These are phyloP conservation scores for Chaetura pelagica DNA, from an alignment of 2,113 vertebrate species.

Conservation along the genomic window DNA sequence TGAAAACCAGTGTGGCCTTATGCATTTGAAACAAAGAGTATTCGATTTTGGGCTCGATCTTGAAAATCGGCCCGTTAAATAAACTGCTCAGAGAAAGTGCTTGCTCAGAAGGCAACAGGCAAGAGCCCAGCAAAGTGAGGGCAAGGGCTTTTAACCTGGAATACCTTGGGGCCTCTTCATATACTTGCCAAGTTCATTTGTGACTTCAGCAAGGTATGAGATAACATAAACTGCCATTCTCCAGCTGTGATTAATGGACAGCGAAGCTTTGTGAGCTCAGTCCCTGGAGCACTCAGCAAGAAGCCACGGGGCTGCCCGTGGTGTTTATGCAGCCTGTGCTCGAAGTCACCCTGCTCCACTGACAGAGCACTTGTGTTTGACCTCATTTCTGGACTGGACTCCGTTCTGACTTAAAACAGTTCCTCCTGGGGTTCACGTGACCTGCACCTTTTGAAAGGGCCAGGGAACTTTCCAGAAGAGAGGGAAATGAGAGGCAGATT, in stretches of 20 bases:
- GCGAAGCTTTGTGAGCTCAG: neutral
- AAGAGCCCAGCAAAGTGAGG: neutral
- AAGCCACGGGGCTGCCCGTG: neutral
- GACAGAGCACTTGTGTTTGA: neutral
- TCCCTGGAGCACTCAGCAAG: neutral
- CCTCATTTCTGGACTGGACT: slow-evolving; percentile 36
- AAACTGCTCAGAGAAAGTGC: neutral
- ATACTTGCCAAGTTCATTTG: neutral
- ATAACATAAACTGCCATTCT: slow-evolving; percentile 22
- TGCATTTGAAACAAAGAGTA: neutral
- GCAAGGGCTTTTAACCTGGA: neutral
- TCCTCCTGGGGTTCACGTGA: slow-evolving; percentile 1
- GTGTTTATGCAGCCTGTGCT: slow-evolving; percentile 55
- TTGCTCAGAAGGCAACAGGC: neutral
- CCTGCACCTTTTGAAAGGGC: neutral
- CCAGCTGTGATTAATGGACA: neutral
- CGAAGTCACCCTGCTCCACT: slow-evolving; percentile 38
- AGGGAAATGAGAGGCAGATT: slow-evolving; percentile 26
- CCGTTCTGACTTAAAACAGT: slow-evolving; percentile 21
- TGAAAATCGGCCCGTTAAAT: neutral
- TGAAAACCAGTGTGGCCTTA: neutral
- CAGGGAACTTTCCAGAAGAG: slow-evolving; percentile 22
- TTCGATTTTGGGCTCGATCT: neutral
- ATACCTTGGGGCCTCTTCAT: neutral
- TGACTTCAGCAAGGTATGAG: neutral